These are phyloP conservation scores for Clarias magur DNA, from an alignment of 2,113 vertebrate genomes.

Conservation along the genomic window DNA sequence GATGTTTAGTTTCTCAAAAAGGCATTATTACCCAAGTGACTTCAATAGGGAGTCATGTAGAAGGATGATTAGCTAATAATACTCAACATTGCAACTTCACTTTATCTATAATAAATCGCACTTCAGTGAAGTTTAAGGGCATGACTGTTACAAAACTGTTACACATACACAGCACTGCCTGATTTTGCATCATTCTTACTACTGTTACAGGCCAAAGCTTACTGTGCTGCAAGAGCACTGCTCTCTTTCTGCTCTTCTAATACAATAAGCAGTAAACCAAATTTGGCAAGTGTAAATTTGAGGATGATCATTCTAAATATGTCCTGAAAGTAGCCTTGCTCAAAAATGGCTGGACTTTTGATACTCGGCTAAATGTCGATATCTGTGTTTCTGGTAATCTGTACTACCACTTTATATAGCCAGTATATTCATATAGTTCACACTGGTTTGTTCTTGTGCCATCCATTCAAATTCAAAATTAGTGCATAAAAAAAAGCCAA, in stretches of 20 bases:
- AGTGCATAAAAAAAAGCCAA: background rate
- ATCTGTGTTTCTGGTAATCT: background rate
- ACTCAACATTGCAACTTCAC: background rate
- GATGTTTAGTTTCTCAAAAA: background rate
- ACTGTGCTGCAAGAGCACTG: background rate
- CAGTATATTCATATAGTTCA: background rate
- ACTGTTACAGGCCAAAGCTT: background rate
- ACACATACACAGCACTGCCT: too few species aligned
- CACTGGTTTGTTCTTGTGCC: background rate
- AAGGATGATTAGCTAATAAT: background rate
- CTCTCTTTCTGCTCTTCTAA: background rate
- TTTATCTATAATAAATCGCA: background rate
- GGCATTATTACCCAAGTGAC: background rate
- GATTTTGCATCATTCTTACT: background rate
- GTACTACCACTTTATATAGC: background rate
- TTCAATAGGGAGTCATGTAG: background rate
- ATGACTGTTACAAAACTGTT: background rate
- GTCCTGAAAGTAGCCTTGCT: background rate
- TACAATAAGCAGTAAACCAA: background rate
- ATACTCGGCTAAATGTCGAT: background rate
- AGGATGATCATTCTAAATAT: background rate
- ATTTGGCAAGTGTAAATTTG: background rate
- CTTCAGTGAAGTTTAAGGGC: background rate
- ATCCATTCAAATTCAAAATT: background rate
- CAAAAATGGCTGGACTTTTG: background rate